A percentile compares a stretch with the other conserved stretches of the same genome.
These are phyloP conservation scores for Plebejus argus DNA, from an alignment of 2,888 invertebrate species.

Conservation along the genomic window DNA sequence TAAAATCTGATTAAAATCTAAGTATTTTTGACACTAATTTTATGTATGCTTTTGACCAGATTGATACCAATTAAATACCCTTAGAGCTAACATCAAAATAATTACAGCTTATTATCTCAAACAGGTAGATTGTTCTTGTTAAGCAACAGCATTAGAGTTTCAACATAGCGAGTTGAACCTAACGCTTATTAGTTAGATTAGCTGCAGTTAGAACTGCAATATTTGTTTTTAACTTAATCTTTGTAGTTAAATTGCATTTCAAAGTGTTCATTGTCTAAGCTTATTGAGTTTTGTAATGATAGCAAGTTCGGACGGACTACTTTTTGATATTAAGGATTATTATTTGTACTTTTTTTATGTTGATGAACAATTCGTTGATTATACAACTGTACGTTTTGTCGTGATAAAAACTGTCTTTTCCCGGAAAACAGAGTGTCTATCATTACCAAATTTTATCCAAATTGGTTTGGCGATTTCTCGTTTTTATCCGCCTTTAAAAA, in stretches of 20 bases:
- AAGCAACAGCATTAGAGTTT: slow-evolving; percentile 8
- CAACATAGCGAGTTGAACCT: slow-evolving; percentile 6
- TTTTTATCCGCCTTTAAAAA: no score
- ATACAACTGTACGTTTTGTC: no score
- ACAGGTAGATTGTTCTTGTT: not conserved
- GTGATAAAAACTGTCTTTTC: no score
- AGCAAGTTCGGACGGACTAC: not conserved
- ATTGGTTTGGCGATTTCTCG: no score
- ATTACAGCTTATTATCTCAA: not conserved
- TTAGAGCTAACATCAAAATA: not conserved
- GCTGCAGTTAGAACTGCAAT: not conserved
- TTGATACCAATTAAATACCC: no score
- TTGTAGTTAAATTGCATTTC: slow-evolving; percentile 11
- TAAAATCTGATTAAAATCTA: no score
- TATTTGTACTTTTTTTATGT: not conserved
- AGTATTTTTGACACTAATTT: no score
- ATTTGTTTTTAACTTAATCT: slow-evolving; percentile 21
- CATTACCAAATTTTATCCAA: no score
- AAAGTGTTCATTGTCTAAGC: slow-evolving; percentile 4
- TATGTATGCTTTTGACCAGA: no score
- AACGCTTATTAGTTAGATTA: slow-evolving; percentile 21
- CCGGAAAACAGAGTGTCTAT: no score
- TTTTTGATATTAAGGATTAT: not conserved
- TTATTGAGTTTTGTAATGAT: slow-evolving; percentile 1
- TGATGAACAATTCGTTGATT: no score